Evolutionary conservation across 2,113 vertebrate species (phyloP).

Genomic region (Callopanchax toddi): DNA sequence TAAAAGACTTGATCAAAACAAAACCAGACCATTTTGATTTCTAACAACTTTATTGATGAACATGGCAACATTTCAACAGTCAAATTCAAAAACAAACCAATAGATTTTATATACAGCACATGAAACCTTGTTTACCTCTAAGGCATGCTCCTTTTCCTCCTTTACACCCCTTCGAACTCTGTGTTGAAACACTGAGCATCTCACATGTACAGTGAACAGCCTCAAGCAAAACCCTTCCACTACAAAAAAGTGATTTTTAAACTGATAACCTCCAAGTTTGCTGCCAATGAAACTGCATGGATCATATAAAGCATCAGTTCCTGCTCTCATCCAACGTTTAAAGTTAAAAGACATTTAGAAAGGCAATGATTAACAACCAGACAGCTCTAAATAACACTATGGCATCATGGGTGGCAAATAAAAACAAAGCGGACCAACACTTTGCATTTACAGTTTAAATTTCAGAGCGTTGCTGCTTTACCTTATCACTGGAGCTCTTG

Average conservation of each 20-base stretch:
- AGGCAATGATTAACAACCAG: slow-evolving; percentile 50
- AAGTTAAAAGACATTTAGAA: slow-evolving; percentile 42
- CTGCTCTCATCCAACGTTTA: slow-evolving; percentile 78
- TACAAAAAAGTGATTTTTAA: slow-evolving; percentile 41
- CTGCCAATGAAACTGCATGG: slow-evolving; percentile 22
- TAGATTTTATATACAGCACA: slow-evolving; percentile 71
- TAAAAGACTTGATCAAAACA: background rate
- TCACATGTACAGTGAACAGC: slow-evolving; percentile 81
- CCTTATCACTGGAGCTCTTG: slow-evolving; percentile 99
- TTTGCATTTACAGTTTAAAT: slow-evolving; percentile 73
- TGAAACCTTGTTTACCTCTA: slow-evolving; percentile 86
- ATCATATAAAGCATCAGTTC: slow-evolving; percentile 56
- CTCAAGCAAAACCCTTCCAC: slow-evolving; percentile 49
- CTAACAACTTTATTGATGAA: slow-evolving; percentile 81
- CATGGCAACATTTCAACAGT: slow-evolving; percentile 74
- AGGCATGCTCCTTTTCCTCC: slow-evolving; percentile 93
- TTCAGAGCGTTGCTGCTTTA: slow-evolving; percentile 77
- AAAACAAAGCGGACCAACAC: slow-evolving; percentile 52
- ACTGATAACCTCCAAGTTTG: slow-evolving; percentile 49
- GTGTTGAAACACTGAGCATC: slow-evolving; percentile 90
- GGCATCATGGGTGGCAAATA: slow-evolving; percentile 19
- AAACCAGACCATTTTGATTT: slow-evolving; percentile 15
- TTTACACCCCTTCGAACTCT: slow-evolving; percentile 89
- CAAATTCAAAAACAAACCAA: slow-evolving; percentile 52
- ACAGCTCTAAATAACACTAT: slow-evolving; percentile 55